phyloP scores from a whole-genome alignment of 2,113 vertebrate genomes.

The Pampusana beccarii region DNA sequence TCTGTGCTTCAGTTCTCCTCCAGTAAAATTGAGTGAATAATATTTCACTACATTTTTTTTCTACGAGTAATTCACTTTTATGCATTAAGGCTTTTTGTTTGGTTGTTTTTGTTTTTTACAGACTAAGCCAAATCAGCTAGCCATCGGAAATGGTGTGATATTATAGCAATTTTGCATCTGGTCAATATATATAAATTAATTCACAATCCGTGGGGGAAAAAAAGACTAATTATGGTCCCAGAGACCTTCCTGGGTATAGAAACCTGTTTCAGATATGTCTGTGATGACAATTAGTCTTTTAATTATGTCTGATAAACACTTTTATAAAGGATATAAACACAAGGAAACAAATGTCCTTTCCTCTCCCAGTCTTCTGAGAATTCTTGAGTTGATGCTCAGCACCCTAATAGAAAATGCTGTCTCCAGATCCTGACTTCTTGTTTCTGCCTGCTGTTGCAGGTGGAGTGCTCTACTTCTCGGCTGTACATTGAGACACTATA shows the following conservation, averaged over 20 bases:
- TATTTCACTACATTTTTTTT: neutral
- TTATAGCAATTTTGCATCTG: neutral
- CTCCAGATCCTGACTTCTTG: neutral
- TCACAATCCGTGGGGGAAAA: rapidly evolving
- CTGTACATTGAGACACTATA: neutral
- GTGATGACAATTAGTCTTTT: neutral
- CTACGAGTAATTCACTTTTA: neutral
- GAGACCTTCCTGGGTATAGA: neutral
- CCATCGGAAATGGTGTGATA: neutral
- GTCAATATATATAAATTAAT: neutral
- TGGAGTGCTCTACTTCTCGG: neutral
- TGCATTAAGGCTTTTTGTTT: neutral
- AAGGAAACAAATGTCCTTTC: neutral
- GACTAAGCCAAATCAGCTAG: neutral
- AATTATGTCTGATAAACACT: neutral
- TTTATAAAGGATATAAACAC: neutral
- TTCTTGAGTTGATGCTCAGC: neutral
- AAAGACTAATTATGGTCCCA: neutral
- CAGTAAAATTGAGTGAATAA: neutral
- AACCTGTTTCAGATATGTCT: neutral
- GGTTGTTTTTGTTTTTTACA: neutral
- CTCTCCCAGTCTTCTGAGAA: neutral
- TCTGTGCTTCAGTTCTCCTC: neutral
- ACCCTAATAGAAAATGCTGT: neutral
- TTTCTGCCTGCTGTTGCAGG: neutral